phyloP scores from a whole-genome alignment of 2,113 vertebrate species.

The Cyphomyrus discorhynchus region DNA sequence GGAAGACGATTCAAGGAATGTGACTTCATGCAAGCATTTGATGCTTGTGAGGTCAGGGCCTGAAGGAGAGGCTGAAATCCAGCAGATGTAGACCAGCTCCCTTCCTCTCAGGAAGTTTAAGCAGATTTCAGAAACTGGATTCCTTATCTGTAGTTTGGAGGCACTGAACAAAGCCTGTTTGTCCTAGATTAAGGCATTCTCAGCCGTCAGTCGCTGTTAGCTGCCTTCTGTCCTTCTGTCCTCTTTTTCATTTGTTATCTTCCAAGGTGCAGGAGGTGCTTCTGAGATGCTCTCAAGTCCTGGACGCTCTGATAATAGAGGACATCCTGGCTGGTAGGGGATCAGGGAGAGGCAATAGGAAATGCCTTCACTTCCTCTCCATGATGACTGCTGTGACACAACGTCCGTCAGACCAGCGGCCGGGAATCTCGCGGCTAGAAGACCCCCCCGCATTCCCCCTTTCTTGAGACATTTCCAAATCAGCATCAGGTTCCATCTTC shows the following conservation, averaged over 20 bases:
- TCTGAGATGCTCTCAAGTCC: constrained; percentile 10
- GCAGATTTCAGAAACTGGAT: constrained; percentile 21
- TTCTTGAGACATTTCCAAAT: constrained; percentile 22
- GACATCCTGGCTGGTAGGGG: constrained; percentile 27
- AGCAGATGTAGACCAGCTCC: background rate
- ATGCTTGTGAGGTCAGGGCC: background rate
- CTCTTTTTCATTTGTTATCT: constrained; percentile 4
- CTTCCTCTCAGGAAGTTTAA: constrained; percentile 1
- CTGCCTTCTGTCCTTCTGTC: constrained; percentile 11
- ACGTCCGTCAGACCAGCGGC: background rate
- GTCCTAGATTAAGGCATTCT: background rate
- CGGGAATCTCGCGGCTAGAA: constrained; percentile 8
- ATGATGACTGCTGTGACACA: background rate
- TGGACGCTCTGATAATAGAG: constrained; percentile 21
- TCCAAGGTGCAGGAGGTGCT: constrained; percentile 25
- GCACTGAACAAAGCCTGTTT: constrained; percentile 23
- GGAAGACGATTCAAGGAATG: background rate
- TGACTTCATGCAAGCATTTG: background rate
- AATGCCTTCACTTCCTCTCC: background rate
- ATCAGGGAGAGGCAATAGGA: background rate
- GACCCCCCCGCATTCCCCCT: constrained; percentile 34
- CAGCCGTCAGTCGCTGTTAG: constrained; percentile 2
- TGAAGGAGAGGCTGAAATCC: background rate
- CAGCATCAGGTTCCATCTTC: background rate
- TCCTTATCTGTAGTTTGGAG: constrained; percentile 17